Evolutionary conservation across 64 coral and sea anemone species (phyloP).

Genomic region (Dendronephthya gigantea): DNA sequence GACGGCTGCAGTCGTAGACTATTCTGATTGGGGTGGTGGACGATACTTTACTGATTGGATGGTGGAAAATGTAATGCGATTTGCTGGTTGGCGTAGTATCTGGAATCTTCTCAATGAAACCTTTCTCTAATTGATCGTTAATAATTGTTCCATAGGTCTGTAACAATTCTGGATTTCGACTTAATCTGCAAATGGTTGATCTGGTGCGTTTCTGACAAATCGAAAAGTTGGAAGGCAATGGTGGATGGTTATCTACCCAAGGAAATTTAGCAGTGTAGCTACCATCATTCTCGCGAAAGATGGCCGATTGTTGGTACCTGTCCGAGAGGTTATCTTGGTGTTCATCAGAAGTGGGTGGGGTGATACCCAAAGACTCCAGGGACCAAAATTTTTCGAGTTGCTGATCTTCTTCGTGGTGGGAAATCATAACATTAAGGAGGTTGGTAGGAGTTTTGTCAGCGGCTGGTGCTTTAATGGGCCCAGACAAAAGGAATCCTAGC

Average conservation of each 20-base stretch:
- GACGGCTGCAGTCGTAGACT: not conserved
- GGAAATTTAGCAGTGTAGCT: not conserved
- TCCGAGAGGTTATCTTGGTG: not conserved
- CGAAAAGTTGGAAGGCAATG: not conserved
- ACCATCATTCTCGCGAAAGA: not conserved
- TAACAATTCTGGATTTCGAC: not conserved
- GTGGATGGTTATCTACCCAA: not conserved
- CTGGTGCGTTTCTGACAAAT: not conserved
- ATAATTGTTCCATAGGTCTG: conserved; percentile 5
- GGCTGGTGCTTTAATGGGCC: not conserved
- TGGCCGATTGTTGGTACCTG: not conserved
- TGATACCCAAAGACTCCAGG: not conserved
- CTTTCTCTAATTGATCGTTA: not conserved
- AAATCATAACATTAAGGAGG: not conserved
- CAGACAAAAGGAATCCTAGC: conserved; percentile 32
- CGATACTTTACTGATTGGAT: not conserved
- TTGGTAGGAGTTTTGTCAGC: not conserved
- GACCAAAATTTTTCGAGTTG: not conserved
- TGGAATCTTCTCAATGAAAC: conserved; percentile 26
- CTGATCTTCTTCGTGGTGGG: not conserved
- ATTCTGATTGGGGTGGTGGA: not conserved
- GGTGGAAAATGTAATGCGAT: not conserved
- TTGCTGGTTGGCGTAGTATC: not conserved
- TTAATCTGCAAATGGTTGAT: not conserved
- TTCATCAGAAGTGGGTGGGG: not conserved